phyloP scores from a whole-genome alignment of 2,888 invertebrate species.

The Leuctra nigra region DNA sequence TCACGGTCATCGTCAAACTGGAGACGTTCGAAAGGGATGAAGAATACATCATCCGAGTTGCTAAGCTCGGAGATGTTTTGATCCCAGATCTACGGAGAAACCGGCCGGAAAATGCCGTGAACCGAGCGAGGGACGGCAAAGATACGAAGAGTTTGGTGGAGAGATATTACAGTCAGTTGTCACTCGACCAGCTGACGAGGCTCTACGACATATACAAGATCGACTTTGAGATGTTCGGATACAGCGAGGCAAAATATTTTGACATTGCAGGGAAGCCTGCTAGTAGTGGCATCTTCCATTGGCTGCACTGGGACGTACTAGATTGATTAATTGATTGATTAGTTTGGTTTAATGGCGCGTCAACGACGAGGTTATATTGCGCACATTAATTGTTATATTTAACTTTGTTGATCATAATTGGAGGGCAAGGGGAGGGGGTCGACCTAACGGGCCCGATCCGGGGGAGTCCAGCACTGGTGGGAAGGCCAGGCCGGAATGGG shows the following conservation, averaged over 20 bases:
- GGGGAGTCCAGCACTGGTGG: too few relatives aligned
- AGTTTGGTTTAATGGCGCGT: too few relatives aligned
- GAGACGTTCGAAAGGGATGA: slow-evolving; percentile 52
- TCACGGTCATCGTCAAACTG: slow-evolving; percentile 56
- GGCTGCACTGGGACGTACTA: too few relatives aligned
- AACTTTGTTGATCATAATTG: too few relatives aligned
- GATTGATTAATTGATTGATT: too few relatives aligned
- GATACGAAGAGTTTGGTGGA: slow-evolving; percentile 44
- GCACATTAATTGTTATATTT: too few relatives aligned
- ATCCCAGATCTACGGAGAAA: background rate
- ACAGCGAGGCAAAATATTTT: slow-evolving; percentile 43
- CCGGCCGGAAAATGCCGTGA: slow-evolving; percentile 30
- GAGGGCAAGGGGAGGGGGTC: too few relatives aligned
- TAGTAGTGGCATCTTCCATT: too few relatives aligned
- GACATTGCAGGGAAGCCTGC: slow-evolving; percentile 11
- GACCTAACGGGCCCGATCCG: too few relatives aligned
- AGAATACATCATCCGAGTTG: background rate
- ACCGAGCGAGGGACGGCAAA: slow-evolving; percentile 49
- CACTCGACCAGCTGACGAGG: slow-evolving; percentile 37
- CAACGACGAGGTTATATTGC: too few relatives aligned
- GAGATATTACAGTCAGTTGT: slow-evolving; percentile 38
- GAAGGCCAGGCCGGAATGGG: too few relatives aligned
- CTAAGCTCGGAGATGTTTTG: background rate
- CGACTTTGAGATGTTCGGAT: slow-evolving; percentile 64
- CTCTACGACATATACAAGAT: slow-evolving; percentile 56